Evolutionary conservation across 1,140 invertebrate genomes (phyloP).

Genomic region (Drosophila novamexicana): DNA sequence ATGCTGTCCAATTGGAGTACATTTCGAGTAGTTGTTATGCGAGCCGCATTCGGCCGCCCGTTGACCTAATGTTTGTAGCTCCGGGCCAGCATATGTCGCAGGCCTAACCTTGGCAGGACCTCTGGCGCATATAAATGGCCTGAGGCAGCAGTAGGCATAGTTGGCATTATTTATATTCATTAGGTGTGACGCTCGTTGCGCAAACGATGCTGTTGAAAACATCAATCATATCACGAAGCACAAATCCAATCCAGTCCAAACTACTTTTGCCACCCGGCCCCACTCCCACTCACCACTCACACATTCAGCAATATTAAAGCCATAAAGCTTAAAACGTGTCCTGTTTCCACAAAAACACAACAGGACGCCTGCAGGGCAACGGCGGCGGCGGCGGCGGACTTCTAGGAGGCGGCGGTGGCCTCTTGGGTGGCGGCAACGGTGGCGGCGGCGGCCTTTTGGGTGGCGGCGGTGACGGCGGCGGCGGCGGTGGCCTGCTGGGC

Average conservation of each 20-base stretch:
- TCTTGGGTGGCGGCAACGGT: constrained; percentile 27
- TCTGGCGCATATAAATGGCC: constrained; percentile 46
- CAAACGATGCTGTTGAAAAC: constrained; percentile 30
- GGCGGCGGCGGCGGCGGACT: constrained; percentile 49
- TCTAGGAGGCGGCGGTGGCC: constrained; percentile 36
- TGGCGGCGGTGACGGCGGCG: constrained; percentile 56
- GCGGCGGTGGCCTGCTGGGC: constrained; percentile 84
- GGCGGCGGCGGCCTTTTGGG: constrained; percentile 48
- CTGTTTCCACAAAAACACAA: constrained; percentile 51
- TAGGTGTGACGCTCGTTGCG: constrained; percentile 58
- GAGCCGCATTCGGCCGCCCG: constrained; percentile 16
- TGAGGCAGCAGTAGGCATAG: constrained; percentile 1
- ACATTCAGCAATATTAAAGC: constrained; percentile 55
- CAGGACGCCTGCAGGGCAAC: constrained; percentile 68
- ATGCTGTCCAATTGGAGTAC: constrained; percentile 5
- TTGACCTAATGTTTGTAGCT: constrained; percentile 31
- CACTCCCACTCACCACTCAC: constrained; percentile 1
- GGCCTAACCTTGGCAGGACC: constrained; percentile 13
- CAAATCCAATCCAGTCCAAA: constrained; percentile 32
- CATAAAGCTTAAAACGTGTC: constrained; percentile 72
- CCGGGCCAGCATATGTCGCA: constrained; percentile 23
- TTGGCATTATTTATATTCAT: constrained; percentile 65
- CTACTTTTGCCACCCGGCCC: constrained; percentile 15
- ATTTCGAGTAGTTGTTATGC: constrained; percentile 41
- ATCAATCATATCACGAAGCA: constrained; percentile 65